Percentiles rank a stretch among this genome's conserved stretches.
Conservation (phyloP, 2,888 invertebrate genomes). For the Watsonalla cultraria region DNA sequence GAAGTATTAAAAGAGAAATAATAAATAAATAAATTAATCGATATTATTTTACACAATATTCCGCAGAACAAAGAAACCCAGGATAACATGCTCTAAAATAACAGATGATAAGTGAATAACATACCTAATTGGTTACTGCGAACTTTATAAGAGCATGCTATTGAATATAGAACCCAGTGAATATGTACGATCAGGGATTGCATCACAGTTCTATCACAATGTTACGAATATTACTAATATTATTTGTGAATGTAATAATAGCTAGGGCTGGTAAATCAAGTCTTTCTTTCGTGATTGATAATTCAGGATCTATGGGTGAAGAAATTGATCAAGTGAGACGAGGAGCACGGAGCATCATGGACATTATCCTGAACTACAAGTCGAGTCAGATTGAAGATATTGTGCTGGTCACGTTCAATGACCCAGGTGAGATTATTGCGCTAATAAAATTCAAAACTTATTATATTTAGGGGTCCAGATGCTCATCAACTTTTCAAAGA, state of each 20-base stretch:
- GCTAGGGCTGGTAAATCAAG: conserved; percentile 15
- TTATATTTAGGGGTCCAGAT: too few relatives aligned
- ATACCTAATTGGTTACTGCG: too few relatives aligned
- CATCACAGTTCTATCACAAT: background rate
- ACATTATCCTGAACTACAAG: conserved; percentile 22
- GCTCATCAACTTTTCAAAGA: too few relatives aligned
- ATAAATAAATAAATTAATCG: too few relatives aligned
- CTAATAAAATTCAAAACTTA: background rate
- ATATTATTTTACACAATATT: too few relatives aligned
- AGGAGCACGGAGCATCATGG: conserved; percentile 23
- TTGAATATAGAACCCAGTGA: too few relatives aligned
- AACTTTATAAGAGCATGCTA: too few relatives aligned
- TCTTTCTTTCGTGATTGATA: conserved; percentile 40
- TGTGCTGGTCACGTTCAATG: conserved; percentile 36
- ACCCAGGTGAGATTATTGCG: conserved; percentile 26
- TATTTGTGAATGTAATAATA: background rate
- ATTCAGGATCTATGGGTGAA: conserved; percentile 32
- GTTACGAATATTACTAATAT: background rate
- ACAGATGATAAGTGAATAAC: too few relatives aligned
- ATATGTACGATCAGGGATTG: too few relatives aligned
- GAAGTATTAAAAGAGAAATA: too few relatives aligned
- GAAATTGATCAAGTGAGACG: conserved; percentile 29
- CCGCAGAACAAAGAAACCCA: too few relatives aligned
- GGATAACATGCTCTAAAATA: too few relatives aligned
- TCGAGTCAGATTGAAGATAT: conserved; percentile 30